phyloP scores from a whole-genome alignment of 2,113 vertebrate species.

The Plotosus lineatus region DNA sequence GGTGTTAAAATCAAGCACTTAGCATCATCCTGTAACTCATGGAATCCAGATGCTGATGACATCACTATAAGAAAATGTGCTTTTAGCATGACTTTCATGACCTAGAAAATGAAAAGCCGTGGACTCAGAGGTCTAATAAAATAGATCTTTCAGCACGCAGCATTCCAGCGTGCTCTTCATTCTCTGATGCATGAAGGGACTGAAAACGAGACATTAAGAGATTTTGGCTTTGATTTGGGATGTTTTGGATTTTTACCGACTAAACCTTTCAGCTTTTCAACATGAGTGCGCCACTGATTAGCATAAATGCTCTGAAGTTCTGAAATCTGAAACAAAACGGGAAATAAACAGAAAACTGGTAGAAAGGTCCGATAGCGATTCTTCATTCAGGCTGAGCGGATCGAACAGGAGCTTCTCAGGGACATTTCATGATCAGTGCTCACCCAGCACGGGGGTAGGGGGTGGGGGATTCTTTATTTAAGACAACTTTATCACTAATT shows the following conservation, averaged over 20 bases:
- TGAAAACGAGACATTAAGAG: neutral
- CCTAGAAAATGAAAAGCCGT: neutral
- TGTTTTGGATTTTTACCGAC: neutral
- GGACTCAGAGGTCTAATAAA: slow-evolving; percentile 16
- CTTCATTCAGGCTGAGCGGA: neutral
- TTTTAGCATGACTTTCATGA: slow-evolving; percentile 4
- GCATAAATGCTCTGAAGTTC: neutral
- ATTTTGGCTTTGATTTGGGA: neutral
- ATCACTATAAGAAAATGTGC: neutral
- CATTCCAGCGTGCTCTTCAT: neutral
- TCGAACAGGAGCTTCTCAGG: neutral
- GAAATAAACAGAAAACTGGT: neutral
- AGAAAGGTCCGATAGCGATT: neutral
- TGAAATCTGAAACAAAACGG: neutral
- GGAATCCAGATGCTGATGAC: neutral
- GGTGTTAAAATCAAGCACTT: neutral
- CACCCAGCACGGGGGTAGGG: too few relatives aligned
- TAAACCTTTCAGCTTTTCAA: neutral
- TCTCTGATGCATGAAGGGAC: neutral
- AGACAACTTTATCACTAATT: neutral
- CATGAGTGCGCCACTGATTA: neutral
- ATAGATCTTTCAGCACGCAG: neutral
- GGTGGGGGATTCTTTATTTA: too few relatives aligned
- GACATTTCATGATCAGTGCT: too few relatives aligned
- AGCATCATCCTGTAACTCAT: neutral